A percentile compares a stretch with the other conserved stretches of the same genome.
These are phyloP conservation scores for Spea multiplicata DNA, from an alignment of 2,113 vertebrate species.

Conservation along the genomic window DNA sequence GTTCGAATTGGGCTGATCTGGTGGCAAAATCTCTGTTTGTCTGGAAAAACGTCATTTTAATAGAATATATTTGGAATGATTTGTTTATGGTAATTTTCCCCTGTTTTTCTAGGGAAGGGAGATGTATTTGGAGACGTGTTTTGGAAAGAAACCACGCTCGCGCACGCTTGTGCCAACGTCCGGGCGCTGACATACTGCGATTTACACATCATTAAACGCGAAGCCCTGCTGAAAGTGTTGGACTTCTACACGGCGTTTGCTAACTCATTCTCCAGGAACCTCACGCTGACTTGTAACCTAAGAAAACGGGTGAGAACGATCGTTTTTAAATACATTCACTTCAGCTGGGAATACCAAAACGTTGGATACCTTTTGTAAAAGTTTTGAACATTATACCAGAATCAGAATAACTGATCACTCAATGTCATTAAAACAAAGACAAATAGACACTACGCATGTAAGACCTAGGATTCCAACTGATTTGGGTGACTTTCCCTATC, in stretches of 20 bases:
- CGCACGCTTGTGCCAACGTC: slow-evolving; percentile 91
- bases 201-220: slow-evolving; percentile 90
- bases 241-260: slow-evolving; percentile 95
- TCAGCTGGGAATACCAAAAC: too few relatives aligned
- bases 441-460: too few relatives aligned
- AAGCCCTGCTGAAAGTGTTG: slow-evolving; percentile 91
- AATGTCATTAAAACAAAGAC: too few relatives aligned
- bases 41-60: too few relatives aligned
- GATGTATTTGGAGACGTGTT: slow-evolving; percentile 97
- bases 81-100: slow-evolving; percentile 3
- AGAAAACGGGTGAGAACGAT: slow-evolving; percentile 82
- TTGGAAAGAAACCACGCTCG: slow-evolving; percentile 92
- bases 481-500: too few relatives aligned
- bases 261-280: slow-evolving; percentile 93
- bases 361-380: too few relatives aligned
- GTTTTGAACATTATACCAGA: too few relatives aligned
- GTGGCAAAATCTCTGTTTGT: too few relatives aligned
- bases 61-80: neutral
- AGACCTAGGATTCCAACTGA: too few relatives aligned
- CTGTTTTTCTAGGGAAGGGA: slow-evolving; percentile 82
- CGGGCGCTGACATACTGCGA: slow-evolving; percentile 93
- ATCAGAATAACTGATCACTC: too few relatives aligned
- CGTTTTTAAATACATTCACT: too few relatives aligned
- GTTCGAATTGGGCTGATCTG: too few relatives aligned
- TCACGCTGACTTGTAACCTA: slow-evolving; percentile 93